Percentiles rank a stretch among this genome's conserved stretches.
Conservation (phyloP, 2,113 vertebrate species). For the Cyphomyrus plagiostoma region DNA sequence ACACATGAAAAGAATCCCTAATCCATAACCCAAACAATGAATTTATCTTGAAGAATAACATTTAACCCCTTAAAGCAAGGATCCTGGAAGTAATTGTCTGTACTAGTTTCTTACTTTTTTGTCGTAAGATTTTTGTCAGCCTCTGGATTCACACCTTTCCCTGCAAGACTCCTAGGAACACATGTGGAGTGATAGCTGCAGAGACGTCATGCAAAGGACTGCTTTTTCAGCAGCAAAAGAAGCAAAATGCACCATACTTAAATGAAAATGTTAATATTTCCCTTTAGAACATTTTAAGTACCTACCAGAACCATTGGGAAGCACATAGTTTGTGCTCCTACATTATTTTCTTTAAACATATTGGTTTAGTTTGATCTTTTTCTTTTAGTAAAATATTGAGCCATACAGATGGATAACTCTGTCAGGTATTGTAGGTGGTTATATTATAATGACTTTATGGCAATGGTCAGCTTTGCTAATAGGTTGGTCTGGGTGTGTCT, state of each 20-base stretch:
- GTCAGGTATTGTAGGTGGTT: background rate
- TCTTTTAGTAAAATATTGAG: background rate
- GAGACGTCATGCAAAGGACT: background rate
- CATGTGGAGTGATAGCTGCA: background rate
- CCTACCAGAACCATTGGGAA: background rate
- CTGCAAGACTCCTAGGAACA: background rate
- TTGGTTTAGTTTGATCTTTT: background rate
- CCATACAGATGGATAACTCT: background rate
- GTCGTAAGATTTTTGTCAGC: background rate
- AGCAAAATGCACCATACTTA: background rate
- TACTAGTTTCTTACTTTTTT: background rate
- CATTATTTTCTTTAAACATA: background rate
- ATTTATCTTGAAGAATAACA: background rate
- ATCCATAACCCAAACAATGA: background rate
- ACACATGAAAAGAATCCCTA: background rate
- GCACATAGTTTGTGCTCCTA: background rate
- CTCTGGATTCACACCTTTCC: background rate
- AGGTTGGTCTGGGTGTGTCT: background rate
- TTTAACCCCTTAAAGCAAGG: background rate
- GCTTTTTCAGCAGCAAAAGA: background rate
- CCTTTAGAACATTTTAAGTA: background rate
- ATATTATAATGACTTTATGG: background rate
- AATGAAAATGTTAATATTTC: background rate
- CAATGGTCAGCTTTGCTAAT: background rate
- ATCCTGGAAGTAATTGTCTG: background rate